Evolutionary conservation across 2,113 vertebrate species (phyloP).

Genomic region (Psophia crepitans): DNA sequence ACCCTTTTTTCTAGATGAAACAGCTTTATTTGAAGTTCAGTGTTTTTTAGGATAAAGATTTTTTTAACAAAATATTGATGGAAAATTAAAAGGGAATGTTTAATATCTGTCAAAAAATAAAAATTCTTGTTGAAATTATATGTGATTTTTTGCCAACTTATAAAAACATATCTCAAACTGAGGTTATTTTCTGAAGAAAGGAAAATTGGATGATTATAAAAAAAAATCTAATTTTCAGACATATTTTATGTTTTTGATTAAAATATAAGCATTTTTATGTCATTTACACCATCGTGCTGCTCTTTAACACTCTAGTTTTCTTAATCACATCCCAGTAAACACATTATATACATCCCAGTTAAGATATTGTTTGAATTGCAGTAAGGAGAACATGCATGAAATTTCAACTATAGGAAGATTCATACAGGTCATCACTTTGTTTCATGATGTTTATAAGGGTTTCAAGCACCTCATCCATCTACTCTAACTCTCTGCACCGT

Average conservation of each 20-base stretch:
- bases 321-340: not conserved
- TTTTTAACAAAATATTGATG: not conserved
- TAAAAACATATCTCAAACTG: not conserved
- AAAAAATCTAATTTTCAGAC: not conserved
- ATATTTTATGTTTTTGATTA: not conserved
- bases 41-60: fast-evolving
- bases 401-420: not conserved
- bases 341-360: not conserved
- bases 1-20: not conserved
- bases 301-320: not conserved
- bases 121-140: not conserved
- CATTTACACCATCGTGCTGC: not conserved
- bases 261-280: not conserved
- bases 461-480: not conserved
- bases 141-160: not conserved
- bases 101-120: not conserved
- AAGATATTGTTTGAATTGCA: not conserved
- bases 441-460: not conserved
- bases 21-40: not conserved
- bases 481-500: not conserved
- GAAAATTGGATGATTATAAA: not conserved
- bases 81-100: not conserved
- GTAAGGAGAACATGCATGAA: not conserved
- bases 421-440: not conserved
- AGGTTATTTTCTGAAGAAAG: not conserved